These are phyloP conservation scores for Caranx melampygus DNA, from an alignment of 2,113 vertebrate species.

Conservation along the genomic window DNA sequence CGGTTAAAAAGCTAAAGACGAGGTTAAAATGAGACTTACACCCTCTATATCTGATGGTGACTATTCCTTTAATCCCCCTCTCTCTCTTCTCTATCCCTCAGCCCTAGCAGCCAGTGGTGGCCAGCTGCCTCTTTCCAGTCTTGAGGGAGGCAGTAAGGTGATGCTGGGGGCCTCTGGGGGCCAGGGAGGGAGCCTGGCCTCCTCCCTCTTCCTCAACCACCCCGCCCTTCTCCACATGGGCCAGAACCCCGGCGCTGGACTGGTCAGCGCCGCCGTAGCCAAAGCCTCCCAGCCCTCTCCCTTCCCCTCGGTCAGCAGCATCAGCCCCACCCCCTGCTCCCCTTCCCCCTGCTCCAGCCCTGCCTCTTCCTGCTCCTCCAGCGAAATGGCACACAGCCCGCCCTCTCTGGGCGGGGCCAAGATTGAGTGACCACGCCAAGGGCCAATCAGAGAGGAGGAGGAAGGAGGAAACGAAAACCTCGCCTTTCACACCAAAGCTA, in stretches of 20 bases:
- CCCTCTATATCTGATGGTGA: background rate
- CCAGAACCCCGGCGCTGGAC: slow-evolving; percentile 84
- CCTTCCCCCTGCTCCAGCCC: slow-evolving; percentile 87
- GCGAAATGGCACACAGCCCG: slow-evolving; percentile 87
- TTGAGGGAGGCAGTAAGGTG: slow-evolving; percentile 90
- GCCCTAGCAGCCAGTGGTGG: slow-evolving; percentile 96
- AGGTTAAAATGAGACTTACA: too few species aligned
- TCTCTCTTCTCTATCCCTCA: slow-evolving; percentile 57
- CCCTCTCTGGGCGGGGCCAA: slow-evolving; percentile 85
- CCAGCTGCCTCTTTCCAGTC: slow-evolving; percentile 94
- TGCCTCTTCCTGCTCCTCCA: slow-evolving; percentile 86
- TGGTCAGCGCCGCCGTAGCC: slow-evolving; percentile 85
- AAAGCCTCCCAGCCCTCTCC: slow-evolving; percentile 86
- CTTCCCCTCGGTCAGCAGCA: slow-evolving; percentile 86
- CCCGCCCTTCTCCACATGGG: slow-evolving; percentile 90
- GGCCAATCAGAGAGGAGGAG: slow-evolving; percentile 83
- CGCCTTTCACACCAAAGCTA: slow-evolving; percentile 87
- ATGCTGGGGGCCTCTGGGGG: slow-evolving; percentile 86
- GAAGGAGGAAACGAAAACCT: slow-evolving; percentile 76
- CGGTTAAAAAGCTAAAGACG: too few species aligned
- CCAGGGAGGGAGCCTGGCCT: slow-evolving; percentile 85
- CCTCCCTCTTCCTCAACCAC: slow-evolving; percentile 93
- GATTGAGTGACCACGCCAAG: slow-evolving; percentile 83
- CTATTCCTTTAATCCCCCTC: background rate
- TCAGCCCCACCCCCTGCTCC: slow-evolving; percentile 87